These are phyloP conservation scores for Typhlichthys subterraneus DNA, from an alignment of 2,797 vertebrate genomes.

Conservation along the genomic window DNA sequence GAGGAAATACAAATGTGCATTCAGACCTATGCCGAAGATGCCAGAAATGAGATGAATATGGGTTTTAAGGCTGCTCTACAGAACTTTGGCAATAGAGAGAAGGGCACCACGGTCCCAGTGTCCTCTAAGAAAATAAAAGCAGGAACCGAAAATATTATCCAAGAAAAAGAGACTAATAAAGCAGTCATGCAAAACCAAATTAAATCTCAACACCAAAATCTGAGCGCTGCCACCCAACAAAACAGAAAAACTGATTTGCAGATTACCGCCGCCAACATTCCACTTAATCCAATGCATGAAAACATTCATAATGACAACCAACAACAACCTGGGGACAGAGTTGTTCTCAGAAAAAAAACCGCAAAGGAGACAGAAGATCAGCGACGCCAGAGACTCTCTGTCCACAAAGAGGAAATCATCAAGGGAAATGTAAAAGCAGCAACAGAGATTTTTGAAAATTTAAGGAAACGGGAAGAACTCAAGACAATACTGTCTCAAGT, in stretches of 20 bases:
- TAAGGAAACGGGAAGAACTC: constrained; percentile 83
- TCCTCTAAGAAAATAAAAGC: constrained; percentile 61
- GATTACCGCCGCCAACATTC: constrained; percentile 10
- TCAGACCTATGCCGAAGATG: constrained; percentile 55
- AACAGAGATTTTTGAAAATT: constrained; percentile 83
- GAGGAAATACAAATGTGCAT: constrained; percentile 66
- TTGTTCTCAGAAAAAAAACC: constrained; percentile 75
- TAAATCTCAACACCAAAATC: constrained; percentile 8
- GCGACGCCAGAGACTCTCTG: constrained; percentile 80
- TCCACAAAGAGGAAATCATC: constrained; percentile 88
- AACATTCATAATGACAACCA: constrained; percentile 19
- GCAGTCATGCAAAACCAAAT: constrained; percentile 9
- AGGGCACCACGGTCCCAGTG: constrained; percentile 25
- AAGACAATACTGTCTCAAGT: constrained; percentile 83
- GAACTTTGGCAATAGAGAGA: constrained; percentile 61
- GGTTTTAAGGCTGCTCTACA: constrained; percentile 50
- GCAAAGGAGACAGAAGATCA: constrained; percentile 76
- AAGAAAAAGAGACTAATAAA: constrained; percentile 32
- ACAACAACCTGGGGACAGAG: constrained; percentile 51
- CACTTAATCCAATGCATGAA: constrained; percentile 10
- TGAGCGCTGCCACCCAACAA: constrained; percentile 11
- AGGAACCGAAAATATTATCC: constrained; percentile 15
- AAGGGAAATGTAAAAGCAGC: constrained; percentile 81
- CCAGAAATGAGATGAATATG: constrained; percentile 48
- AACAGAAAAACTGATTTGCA: constrained; percentile 14